phyloP scores from a whole-genome alignment of 2,797 vertebrate species.

The Enteromius afrohamiltoni region DNA sequence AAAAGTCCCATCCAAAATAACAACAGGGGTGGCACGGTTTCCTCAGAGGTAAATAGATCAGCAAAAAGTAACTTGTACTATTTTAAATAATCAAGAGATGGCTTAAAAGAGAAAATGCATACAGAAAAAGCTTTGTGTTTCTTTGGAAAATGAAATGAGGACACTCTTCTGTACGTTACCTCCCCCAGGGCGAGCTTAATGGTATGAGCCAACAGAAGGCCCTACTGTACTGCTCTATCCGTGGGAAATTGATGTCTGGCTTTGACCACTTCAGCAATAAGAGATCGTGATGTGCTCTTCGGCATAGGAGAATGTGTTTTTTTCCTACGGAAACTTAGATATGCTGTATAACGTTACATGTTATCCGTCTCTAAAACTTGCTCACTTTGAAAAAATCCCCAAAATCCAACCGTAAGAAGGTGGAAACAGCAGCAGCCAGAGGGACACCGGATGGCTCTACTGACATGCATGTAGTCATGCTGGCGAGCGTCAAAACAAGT shows the following conservation, averaged over 20 bases:
- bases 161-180: neutral
- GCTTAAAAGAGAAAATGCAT: neutral
- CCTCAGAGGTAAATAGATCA: neutral
- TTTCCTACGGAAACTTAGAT: neutral
- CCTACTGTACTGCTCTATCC: neutral
- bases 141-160: neutral
- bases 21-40: neutral
- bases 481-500: slow-evolving; percentile 7
- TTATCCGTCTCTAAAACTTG: neutral
- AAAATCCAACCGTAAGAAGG: neutral
- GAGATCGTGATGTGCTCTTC: neutral
- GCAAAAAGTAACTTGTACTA: neutral
- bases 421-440: neutral
- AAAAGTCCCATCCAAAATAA: neutral
- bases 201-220: slow-evolving; percentile 26
- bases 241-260: neutral
- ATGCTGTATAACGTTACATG: neutral
- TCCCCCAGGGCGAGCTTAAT: neutral
- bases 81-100: neutral
- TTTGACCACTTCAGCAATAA: neutral
- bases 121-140: neutral
- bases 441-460: neutral
- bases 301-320: neutral
- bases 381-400: neutral
- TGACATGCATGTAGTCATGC: neutral